Base-by-base conservation (phyloP, 2,888 invertebrate species). In the Thymelicus acteon region DNA sequence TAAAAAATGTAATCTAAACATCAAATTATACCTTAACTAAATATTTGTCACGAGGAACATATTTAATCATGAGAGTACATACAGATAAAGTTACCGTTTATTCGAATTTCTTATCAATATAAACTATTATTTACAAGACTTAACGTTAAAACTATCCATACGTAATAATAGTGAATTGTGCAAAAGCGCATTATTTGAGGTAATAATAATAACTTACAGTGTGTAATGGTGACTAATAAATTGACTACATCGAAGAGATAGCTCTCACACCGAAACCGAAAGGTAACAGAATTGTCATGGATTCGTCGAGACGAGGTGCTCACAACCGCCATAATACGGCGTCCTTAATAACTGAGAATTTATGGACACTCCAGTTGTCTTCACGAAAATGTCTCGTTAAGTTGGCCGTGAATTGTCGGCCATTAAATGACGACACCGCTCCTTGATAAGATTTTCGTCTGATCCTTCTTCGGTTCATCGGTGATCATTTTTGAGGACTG, bases 401-500 rank as follows among this genome's bases (percentile, higher is more conserved):
- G 78, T 86, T 85, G 83, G 84, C 82, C 76, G 78, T 89, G 85
- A 91, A 91, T 88, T 89, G 85, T n/a, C 60, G 58, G 49, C 72
- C 68, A 74, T 91, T 93, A 93, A 91, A 93, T 93, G 72, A 93
- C 93, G 67, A 93, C 93, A 65, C 93, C 93, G 76, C 93, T 92
- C 84, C 93, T 91, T 5, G 69, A 70, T 7, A 69, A 64, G 74
- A 93, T 92, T 85, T 93, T 93, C 75, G 87, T 84, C 79, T 88
- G 87, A 76, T 91, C 90, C 81, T 92, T 92, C 76, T 91, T 89
- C 6, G 68, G 62, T 49, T 88, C 87, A 39, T 85, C 77, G 58
- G 85, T 81, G 15, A 88, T 95, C 39, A 88, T 83, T 80, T 95
- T 95, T 63, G 95, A 94, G 72, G 95, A 94, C 78, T 96, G 96